Evolutionary conservation across 2,113 vertebrate genomes (phyloP).

Genomic region (Alectura lathami): DNA sequence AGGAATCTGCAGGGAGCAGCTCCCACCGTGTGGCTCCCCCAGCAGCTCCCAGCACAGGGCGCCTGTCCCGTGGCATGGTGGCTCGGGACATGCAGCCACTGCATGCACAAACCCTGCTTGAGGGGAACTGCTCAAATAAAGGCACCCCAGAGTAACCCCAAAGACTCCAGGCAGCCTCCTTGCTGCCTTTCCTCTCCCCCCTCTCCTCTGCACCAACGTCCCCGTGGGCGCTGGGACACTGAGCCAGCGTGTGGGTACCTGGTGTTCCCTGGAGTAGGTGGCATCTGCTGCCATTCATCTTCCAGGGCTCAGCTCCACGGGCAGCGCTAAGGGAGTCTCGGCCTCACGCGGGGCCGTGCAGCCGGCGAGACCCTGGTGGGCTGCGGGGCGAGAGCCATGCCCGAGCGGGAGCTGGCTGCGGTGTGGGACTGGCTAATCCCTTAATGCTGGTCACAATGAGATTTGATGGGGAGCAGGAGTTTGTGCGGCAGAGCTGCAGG

Average conservation of each 20-base stretch:
- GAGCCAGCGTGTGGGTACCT: conserved; percentile 75
- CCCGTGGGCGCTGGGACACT: accelerated
- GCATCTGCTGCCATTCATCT: conserved; percentile 73
- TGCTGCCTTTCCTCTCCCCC: accelerated
- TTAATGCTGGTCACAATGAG: conserved; percentile 98
- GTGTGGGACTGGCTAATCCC: conserved; percentile 78
- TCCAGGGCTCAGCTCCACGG: conserved; percentile 43
- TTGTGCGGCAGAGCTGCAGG: conserved; percentile 22
- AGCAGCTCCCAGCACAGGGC: background rate
- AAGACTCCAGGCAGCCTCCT: background rate
- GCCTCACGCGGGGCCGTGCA: background rate
- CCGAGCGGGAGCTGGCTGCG: conserved; percentile 38
- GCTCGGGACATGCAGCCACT: background rate
- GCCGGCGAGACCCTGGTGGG: background rate
- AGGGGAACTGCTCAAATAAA: background rate
- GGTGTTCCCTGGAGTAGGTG: conserved; percentile 71
- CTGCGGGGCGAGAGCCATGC: conserved; percentile 40
- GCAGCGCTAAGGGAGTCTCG: background rate
- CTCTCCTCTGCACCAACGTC: accelerated
- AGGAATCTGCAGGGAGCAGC: conserved; percentile 39
- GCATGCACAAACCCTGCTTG: background rate
- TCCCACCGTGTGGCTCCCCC: background rate
- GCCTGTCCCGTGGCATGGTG: accelerated
- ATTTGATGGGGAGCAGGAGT: conserved; percentile 87
- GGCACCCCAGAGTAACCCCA: background rate